phyloP scores from a whole-genome alignment of 2,113 vertebrate species.

The Nicator chloris region DNA sequence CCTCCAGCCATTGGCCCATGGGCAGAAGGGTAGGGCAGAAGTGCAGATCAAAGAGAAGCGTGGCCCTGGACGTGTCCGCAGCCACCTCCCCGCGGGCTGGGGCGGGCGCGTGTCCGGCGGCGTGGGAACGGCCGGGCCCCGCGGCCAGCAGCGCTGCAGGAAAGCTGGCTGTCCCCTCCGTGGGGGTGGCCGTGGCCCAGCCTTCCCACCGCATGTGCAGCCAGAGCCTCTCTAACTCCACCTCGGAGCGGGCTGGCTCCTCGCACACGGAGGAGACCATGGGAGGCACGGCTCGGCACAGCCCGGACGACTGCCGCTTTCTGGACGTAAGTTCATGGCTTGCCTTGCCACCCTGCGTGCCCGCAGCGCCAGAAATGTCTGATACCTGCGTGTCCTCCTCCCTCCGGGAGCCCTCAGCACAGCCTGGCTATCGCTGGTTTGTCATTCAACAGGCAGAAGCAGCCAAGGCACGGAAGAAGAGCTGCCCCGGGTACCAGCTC shows the following conservation, averaged over 20 bases:
- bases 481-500: constrained; percentile 66
- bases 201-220: constrained; percentile 43
- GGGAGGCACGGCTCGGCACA: constrained; percentile 63
- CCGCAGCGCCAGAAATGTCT: background rate
- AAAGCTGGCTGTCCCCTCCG: background rate
- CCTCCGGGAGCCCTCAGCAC: background rate
- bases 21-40: accelerated
- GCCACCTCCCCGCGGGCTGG: no score
- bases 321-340: constrained; percentile 67
- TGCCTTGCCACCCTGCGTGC: background rate
- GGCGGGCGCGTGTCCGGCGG: background rate
- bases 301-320: constrained; percentile 57
- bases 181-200: background rate
- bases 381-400: background rate
- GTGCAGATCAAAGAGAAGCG: accelerated
- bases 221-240: constrained; percentile 58
- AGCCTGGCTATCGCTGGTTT: background rate
- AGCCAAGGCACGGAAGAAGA: constrained; percentile 58
- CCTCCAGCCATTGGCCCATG: accelerated
- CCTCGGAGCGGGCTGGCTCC: constrained; percentile 58
- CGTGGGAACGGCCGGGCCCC: background rate
- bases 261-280: constrained; percentile 48
- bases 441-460: constrained; percentile 65
- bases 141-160: background rate
- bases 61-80: accelerated